Percentiles rank a stretch among this genome's conserved stretches.
Conservation (phyloP, 2,797 vertebrate genomes). For the Anolis apletophallus region DNA sequence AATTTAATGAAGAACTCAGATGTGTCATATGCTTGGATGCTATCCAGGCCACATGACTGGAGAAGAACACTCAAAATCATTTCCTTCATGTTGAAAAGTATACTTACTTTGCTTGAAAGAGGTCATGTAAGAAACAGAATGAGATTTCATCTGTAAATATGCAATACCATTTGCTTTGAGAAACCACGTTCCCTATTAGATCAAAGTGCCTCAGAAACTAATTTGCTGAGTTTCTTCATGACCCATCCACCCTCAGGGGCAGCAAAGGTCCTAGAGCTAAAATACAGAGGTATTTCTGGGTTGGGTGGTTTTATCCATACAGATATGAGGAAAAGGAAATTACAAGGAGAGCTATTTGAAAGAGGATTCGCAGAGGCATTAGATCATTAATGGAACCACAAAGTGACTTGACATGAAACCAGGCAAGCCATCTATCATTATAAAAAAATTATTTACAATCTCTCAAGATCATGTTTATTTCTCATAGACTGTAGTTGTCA, state of each 20-base stretch:
- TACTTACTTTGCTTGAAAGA: neutral
- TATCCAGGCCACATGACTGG: constrained; percentile 9
- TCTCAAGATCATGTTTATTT: constrained; percentile 8
- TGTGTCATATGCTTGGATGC: constrained; percentile 5
- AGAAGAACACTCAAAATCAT: constrained; percentile 10
- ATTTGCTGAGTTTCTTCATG: constrained; percentile 1
- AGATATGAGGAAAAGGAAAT: neutral
- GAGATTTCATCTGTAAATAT: constrained; percentile 7
- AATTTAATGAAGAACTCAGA: constrained; percentile 4
- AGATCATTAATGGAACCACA: neutral
- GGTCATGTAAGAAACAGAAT: constrained; percentile 10
- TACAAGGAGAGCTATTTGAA: neutral
- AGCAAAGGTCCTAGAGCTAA: neutral
- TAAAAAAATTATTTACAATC: neutral
- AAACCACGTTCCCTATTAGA: neutral
- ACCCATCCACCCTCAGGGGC: neutral
- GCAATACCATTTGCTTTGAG: neutral
- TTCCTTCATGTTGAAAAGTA: constrained; percentile 3
- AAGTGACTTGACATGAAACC: constrained; percentile 8
- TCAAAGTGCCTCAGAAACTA: constrained; percentile 21
- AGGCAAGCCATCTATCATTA: neutral
- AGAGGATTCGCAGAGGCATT: constrained; percentile 6
- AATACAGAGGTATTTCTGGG: neutral
- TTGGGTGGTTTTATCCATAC: neutral
- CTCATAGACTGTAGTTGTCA: neutral